Evolutionary conservation across 2,888 invertebrate species (phyloP), one percentile per base, ranked within the genome.

Genomic region (Phyto melanocephala): DNA sequence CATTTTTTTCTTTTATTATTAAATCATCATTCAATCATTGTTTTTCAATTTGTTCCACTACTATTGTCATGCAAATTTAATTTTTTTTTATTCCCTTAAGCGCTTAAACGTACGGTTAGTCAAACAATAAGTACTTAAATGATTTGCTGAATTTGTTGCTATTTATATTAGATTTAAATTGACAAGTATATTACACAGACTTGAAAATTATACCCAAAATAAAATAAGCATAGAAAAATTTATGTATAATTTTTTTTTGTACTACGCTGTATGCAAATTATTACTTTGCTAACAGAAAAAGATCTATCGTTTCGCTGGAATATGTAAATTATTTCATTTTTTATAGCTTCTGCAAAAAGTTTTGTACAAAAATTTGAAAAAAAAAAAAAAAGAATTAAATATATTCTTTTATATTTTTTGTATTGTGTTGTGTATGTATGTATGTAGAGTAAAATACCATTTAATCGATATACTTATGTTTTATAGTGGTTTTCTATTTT

Each of bases 61-160:
- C 10, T 11, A 35, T 13, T 50, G 60, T 56, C 42, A 45, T 52
- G 11, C 7, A 65, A 33, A 47, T 58, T 58, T 37, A 17, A 33
- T 17, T 1, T 47, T 65, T 35, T 35, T n/a, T n/a, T n/a, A 20
- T 1, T 24, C 37, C 11, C 52, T 68, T 35, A 54, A 68, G n/a
- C 22, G 15, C 13, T 28, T 54, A 54, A 68, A 52, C 7, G 24
- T 17, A 62, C 42, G 40, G 67, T 68, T 40, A 28, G 24, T 24
- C n/a, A 35, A 35, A 50, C 33, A 33, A 47, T 35, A 50, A 50
- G 13, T 54, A n/a, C n/a, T n/a, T n/a, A 24, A 62, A 68, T 67
- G 65, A 67, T 67, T 50, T 67, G 65, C 37, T 67, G 37, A 52
- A 52, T 33, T 22, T 67, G 35, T 50, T 52, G 50, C 8, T 20